These are phyloP conservation scores for Suillia variegata DNA, from an alignment of 2,888 invertebrate genomes.

Conservation along the genomic window DNA sequence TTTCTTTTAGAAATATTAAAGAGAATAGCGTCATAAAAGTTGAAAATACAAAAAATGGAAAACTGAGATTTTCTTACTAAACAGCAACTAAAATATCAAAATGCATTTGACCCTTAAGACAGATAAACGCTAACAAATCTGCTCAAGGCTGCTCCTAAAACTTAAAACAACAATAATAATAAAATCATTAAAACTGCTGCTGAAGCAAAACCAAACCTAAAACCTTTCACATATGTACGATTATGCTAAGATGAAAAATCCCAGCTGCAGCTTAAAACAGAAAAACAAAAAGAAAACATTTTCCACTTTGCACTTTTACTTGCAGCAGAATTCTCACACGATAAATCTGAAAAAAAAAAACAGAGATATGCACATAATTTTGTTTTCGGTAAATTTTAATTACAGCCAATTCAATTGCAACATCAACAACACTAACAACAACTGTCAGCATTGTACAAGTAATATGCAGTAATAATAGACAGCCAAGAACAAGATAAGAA, in stretches of 20 bases:
- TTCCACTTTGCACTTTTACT: constrained; percentile 6
- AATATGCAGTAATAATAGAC: not conserved
- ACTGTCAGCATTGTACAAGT: too few relatives aligned
- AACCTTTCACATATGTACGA: too few relatives aligned
- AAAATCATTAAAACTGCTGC: constrained; percentile 7
- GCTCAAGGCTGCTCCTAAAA: too few relatives aligned
- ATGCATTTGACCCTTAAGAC: too few relatives aligned
- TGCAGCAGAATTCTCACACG: constrained; percentile 6
- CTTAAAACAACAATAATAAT: constrained; percentile 1
- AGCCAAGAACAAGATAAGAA: not conserved
- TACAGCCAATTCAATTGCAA: not conserved
- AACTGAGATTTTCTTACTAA: too few relatives aligned
- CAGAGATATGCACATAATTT: not conserved
- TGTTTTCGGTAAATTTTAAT: not conserved
- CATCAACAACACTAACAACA: too few relatives aligned
- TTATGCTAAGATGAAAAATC: not conserved
- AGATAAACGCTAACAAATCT: too few relatives aligned
- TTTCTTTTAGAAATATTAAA: too few relatives aligned
- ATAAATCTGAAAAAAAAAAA: not conserved
- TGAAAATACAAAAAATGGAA: too few relatives aligned
- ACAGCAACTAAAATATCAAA: too few relatives aligned
- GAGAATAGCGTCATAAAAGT: too few relatives aligned
- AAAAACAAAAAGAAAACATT: too few relatives aligned
- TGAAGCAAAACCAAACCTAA: not conserved
- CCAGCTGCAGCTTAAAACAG: not conserved